Percentiles rank a stretch among this genome's conserved stretches.
phyloP scores from a whole-genome alignment of 2,888 invertebrate genomes.

The Meliscaeva auricollis region DNA sequence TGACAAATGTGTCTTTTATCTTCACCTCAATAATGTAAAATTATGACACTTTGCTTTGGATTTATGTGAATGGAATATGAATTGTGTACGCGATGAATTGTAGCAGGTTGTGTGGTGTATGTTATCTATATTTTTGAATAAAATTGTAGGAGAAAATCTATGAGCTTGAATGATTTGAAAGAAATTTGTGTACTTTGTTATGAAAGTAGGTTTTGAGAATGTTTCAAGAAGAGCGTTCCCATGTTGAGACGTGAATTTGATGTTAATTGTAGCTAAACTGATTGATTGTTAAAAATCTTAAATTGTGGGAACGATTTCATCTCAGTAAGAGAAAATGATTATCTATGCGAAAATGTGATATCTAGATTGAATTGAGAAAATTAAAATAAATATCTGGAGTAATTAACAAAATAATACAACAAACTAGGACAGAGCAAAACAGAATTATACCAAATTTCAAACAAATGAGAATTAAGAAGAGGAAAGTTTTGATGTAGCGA shows the following conservation, averaged over 20 bases:
- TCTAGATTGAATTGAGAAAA: no score
- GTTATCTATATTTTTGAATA: slow-evolving; percentile 16
- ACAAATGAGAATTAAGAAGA: no score
- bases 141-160: slow-evolving; percentile 45
- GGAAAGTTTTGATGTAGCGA: no score
- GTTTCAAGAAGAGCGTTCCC: not conserved
- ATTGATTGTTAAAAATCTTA: not conserved
- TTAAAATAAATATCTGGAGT: no score
- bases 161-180: slow-evolving; percentile 41
- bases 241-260: slow-evolving; percentile 34
- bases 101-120: slow-evolving; percentile 14
- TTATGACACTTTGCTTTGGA: slow-evolving; percentile 63
- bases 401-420: no score
- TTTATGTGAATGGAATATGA: slow-evolving; percentile 69
- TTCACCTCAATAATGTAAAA: slow-evolving; percentile 70
- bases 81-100: slow-evolving; percentile 22
- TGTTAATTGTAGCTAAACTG: not conserved
- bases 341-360: no score
- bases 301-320: not conserved
- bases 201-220: slow-evolving; percentile 36
- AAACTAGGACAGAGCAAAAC: no score
- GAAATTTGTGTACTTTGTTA: slow-evolving; percentile 16
- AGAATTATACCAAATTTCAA: no score
- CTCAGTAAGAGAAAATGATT: not conserved
- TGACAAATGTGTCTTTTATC: slow-evolving; percentile 69